These are phyloP conservation scores for Ophiothrix spiculata DNA, from an alignment of 35 echinoderm and acorn worm genomes.

Conservation along the genomic window DNA sequence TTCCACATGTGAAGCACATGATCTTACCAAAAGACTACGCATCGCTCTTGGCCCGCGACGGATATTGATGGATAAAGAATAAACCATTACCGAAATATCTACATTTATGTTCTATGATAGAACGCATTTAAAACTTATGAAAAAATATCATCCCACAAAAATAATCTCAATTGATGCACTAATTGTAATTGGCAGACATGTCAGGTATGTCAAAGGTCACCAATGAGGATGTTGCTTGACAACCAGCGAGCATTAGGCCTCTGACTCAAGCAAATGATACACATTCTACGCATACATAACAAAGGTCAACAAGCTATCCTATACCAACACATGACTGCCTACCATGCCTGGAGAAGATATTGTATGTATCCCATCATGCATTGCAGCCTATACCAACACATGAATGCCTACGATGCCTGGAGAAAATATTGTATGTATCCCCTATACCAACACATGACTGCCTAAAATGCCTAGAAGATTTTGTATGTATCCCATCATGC, in stretches of 20 bases:
- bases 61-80: too few species aligned
- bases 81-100: too few species aligned
- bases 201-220: slow-evolving; percentile 5
- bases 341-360: not conserved
- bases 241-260: not conserved
- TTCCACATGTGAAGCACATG: too few species aligned
- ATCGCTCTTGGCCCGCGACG: too few species aligned
- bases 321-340: not conserved
- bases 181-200: not conserved
- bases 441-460: too few species aligned
- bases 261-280: not conserved
- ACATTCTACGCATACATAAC: not conserved
- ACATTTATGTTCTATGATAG: too few species aligned
- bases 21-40: too few species aligned
- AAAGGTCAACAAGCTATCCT: not conserved
- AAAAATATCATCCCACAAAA: too few species aligned
- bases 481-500: too few species aligned
- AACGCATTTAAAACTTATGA: too few species aligned
- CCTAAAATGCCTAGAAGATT: too few species aligned
- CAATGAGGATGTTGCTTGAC: not conserved
- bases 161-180: too few species aligned
- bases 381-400: not conserved
- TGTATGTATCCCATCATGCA: not conserved
- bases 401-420: not conserved
- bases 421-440: not conserved